These are phyloP conservation scores for Falco berigora DNA, from an alignment of 2,797 vertebrate genomes.

Conservation along the genomic window DNA sequence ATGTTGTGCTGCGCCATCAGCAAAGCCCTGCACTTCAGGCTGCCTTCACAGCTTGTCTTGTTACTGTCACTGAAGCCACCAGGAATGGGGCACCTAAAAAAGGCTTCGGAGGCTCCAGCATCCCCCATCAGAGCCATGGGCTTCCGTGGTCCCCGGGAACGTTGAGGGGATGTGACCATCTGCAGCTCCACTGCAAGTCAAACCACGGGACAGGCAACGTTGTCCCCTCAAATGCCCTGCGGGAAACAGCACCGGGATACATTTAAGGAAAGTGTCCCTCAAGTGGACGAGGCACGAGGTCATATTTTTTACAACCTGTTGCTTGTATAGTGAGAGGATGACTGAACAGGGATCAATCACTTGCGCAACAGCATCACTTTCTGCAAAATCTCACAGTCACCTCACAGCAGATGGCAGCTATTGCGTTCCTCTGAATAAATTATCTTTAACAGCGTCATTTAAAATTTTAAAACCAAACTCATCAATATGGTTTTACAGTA, in stretches of 20 bases:
- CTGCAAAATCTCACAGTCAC: not conserved
- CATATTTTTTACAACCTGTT: not conserved
- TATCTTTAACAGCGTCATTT: not conserved
- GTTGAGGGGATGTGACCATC: not conserved
- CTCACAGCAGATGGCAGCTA: not conserved
- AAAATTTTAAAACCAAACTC: not conserved
- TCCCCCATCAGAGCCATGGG: accelerated
- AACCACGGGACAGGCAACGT: no score
- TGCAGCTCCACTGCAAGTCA: not conserved
- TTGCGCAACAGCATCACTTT: accelerated
- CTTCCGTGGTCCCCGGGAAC: not conserved
- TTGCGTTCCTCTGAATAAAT: not conserved
- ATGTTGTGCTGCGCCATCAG: not conserved
- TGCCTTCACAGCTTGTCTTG: not conserved
- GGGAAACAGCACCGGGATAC: not conserved
- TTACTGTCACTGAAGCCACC: not conserved
- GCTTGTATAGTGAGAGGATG: not conserved
- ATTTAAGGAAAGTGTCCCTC: not conserved
- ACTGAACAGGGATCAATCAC: not conserved
- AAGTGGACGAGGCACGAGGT: not conserved
- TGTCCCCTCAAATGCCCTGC: accelerated
- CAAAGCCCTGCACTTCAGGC: not conserved
- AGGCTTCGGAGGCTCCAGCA: not conserved
- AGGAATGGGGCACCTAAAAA: not conserved
- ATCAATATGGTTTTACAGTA: not conserved